Percentiles rank a stretch among this genome's conserved stretches.
These are phyloP conservation scores for Tenthredo amoena DNA, from an alignment of 2,888 invertebrate genomes.

Conservation along the genomic window DNA sequence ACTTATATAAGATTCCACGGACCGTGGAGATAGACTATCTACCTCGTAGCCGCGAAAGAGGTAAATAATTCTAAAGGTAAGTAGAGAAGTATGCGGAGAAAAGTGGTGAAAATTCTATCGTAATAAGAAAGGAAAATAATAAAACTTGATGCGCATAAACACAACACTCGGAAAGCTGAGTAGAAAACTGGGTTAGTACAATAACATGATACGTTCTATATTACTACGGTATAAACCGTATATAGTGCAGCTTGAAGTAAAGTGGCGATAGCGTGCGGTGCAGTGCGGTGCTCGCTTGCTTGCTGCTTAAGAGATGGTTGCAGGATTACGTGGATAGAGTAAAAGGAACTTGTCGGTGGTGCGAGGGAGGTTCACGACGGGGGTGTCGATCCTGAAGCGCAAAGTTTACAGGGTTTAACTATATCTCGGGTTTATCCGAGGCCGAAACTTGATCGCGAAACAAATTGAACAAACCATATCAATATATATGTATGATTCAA, in stretches of 20 bases:
- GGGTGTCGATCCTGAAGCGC: neutral
- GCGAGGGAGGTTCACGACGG: neutral
- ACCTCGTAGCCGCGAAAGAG: neutral
- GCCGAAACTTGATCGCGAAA: neutral
- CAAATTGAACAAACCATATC: neutral
- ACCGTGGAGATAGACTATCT: neutral
- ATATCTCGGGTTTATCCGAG: neutral
- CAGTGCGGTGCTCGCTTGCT: constrained; percentile 32
- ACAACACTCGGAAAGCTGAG: constrained; percentile 28
- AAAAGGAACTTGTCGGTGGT: constrained; percentile 7
- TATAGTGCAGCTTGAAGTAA: constrained; percentile 45
- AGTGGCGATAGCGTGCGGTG: constrained; percentile 50
- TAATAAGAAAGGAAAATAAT: neutral
- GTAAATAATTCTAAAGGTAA: too few relatives aligned
- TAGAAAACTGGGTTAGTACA: constrained; percentile 47
- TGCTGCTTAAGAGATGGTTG: constrained; percentile 42
- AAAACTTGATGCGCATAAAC: constrained; percentile 15
- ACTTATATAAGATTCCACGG: neutral
- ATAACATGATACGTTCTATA: constrained; percentile 24
- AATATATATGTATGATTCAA: neutral
- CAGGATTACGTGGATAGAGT: constrained; percentile 25
- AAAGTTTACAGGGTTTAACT: neutral
- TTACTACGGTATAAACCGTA: constrained; percentile 22
- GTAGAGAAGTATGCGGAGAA: neutral
- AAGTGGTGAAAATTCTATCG: neutral